A percentile compares a stretch with the other conserved stretches of the same genome.
These are phyloP conservation scores for Imbricaverruca yamaguchii DNA, from an alignment of 2,888 invertebrate species.

Conservation along the genomic window DNA sequence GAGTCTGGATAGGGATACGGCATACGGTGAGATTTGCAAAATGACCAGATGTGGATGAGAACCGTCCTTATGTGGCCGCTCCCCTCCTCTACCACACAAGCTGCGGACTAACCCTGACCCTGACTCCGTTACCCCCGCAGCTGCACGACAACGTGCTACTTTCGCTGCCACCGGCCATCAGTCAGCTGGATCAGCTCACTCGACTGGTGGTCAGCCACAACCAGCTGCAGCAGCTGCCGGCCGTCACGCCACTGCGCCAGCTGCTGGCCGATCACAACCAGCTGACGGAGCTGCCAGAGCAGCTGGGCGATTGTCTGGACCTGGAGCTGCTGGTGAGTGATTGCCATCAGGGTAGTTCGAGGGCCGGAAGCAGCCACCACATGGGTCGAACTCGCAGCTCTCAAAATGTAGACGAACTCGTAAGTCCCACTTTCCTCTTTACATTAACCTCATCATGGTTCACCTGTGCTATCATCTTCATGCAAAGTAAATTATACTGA, in stretches of 20 bases:
- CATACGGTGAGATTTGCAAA: too few relatives aligned
- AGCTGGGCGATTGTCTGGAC: conserved; percentile 70
- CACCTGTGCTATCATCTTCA: too few relatives aligned
- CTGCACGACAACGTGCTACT: conserved; percentile 74
- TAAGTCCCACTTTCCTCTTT: too few relatives aligned
- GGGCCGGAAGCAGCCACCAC: too few relatives aligned
- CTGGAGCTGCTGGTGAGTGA: conserved; percentile 59
- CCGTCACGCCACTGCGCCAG: conserved; percentile 58
- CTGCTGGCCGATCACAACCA: conserved; percentile 68
- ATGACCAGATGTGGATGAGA: too few relatives aligned
- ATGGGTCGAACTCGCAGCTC: too few relatives aligned
- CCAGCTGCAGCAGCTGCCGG: conserved; percentile 55
- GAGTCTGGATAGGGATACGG: too few relatives aligned
- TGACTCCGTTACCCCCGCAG: conserved; percentile 44
- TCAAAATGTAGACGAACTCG: too few relatives aligned
- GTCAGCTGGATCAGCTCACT: conserved; percentile 58
- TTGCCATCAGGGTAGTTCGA: neutral
- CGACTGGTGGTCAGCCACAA: conserved; percentile 69
- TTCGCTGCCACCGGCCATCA: conserved; percentile 63
- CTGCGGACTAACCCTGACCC: neutral
- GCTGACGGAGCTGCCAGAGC: conserved; percentile 57
- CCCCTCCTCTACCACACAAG: too few relatives aligned
- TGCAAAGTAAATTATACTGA: too few relatives aligned
- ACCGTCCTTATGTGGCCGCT: too few relatives aligned
- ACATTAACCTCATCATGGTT: too few relatives aligned